phyloP scores from a whole-genome alignment of 37 sponge, comb jelly and placozoan species.

The Spongilla lacustris region DNA sequence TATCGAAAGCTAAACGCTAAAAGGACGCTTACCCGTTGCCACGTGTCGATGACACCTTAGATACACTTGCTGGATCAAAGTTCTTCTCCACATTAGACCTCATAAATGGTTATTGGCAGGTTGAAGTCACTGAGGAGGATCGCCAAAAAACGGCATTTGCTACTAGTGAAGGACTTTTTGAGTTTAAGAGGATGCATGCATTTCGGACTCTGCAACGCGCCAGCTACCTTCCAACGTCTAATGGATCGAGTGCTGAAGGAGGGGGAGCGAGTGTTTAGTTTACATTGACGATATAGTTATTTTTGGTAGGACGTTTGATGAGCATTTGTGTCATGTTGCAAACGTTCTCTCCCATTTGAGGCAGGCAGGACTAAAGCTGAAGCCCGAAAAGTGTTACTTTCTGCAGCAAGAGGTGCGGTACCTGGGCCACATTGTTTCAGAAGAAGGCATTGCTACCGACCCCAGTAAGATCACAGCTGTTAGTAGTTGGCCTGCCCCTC shows the following conservation, averaged over 20 bases:
- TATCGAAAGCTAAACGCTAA: conserved; percentile 56
- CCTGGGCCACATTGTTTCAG: conserved; percentile 43
- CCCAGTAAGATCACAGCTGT: conserved; percentile 32
- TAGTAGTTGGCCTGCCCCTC: conserved; percentile 1
- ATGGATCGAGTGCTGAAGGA: conserved; percentile 29
- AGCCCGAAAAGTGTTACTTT: conserved; percentile 41
- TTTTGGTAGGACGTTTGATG: conserved; percentile 19
- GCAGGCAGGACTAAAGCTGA: conserved; percentile 22
- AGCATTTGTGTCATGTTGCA: conserved; percentile 21
- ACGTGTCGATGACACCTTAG: too few relatives aligned
- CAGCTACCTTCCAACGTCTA: conserved; percentile 42
- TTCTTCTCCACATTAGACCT: conserved; percentile 52
- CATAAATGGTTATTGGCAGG: conserved; percentile 43
- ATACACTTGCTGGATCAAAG: background rate
- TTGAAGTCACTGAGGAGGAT: conserved; percentile 6
- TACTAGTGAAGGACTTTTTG: conserved; percentile 38
- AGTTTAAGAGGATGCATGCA: conserved; percentile 58
- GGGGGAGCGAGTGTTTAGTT: conserved; percentile 13
- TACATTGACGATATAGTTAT: conserved; percentile 44
- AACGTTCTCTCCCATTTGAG: conserved; percentile 30
- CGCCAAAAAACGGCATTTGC: conserved; percentile 51
- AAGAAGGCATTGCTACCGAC: conserved; percentile 30
- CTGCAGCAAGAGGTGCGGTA: conserved; percentile 17
- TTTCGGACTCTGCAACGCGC: conserved; percentile 48
- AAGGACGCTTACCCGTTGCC: conserved; percentile 70